phyloP scores from a whole-genome alignment of 2,113 vertebrate genomes.

The Elachura formosa region DNA sequence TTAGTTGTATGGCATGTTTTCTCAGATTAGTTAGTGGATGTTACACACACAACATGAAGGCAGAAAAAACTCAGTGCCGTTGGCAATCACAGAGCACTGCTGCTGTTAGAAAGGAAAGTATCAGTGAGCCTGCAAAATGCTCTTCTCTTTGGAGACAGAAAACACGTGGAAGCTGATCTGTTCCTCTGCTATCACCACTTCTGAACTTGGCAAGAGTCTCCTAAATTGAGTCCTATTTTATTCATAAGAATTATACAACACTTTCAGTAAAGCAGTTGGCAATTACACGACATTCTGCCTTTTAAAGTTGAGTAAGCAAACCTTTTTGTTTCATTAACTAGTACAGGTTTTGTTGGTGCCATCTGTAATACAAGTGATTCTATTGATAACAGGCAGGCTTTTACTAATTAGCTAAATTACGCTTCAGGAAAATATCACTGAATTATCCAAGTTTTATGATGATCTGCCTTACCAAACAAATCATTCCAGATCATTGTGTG shows the following conservation, averaged over 20 bases:
- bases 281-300: background rate
- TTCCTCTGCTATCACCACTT: background rate
- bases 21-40: background rate
- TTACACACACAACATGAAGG: background rate
- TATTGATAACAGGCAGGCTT: background rate
- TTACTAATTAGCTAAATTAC: background rate
- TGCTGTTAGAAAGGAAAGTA: background rate
- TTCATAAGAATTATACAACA: background rate
- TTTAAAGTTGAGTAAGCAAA: slow-evolving; percentile 14
- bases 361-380: background rate
- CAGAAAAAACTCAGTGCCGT: background rate
- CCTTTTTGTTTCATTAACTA: slow-evolving; percentile 6
- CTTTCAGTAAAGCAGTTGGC: background rate
- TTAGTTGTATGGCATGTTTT: background rate
- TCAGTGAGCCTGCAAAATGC: background rate
- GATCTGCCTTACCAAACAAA: background rate
- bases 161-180: background rate
- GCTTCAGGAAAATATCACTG: background rate
- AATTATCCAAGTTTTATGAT: background rate
- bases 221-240: slow-evolving; percentile 9
- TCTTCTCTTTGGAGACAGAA: background rate
- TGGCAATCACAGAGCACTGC: background rate
- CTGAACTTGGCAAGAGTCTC: background rate
- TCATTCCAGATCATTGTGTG: background rate
- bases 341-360: background rate